phyloP scores from a whole-genome alignment of 2,888 invertebrate genomes.

The Perizoma affinitatum region DNA sequence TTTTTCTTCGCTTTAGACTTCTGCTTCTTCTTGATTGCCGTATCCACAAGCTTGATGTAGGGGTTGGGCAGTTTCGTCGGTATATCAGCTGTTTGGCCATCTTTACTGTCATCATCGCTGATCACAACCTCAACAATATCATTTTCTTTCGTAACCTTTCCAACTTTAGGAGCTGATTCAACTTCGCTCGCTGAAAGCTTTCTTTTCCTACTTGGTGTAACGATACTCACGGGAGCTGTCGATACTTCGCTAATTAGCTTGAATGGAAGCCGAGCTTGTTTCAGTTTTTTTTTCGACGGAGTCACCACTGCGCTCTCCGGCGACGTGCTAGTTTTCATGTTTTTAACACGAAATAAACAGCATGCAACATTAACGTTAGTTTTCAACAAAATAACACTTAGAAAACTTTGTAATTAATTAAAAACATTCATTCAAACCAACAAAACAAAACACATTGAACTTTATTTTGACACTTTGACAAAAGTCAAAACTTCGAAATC shows the following conservation, averaged over 20 bases:
- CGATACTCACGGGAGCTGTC: constrained; percentile 50
- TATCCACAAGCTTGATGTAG: constrained; percentile 71
- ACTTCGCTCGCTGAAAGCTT: constrained; percentile 69
- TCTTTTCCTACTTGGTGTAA: constrained; percentile 68
- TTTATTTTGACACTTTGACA: constrained; percentile 37
- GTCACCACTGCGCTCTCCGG: constrained; percentile 67
- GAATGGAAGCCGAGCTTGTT: constrained; percentile 86
- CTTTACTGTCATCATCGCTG: constrained; percentile 72
- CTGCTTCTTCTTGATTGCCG: constrained; percentile 72
- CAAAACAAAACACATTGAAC: constrained; percentile 50
- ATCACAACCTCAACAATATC: constrained; percentile 60
- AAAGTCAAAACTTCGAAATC: constrained; percentile 61
- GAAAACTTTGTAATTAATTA: constrained; percentile 38
- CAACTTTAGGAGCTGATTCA: constrained; percentile 66
- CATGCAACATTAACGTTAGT: constrained; percentile 32
- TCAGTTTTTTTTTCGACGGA: constrained; percentile 83
- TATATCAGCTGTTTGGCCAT: constrained; percentile 42
- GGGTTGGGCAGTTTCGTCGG: constrained; percentile 62
- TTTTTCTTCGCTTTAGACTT: constrained; percentile 60
- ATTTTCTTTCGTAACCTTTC: constrained; percentile 73
- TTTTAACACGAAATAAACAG: constrained; percentile 38
- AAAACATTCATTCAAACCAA: constrained; percentile 41
- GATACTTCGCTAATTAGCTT: constrained; percentile 78
- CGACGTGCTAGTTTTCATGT: constrained; percentile 72
- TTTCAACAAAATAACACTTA: constrained; percentile 24